Evolutionary conservation across 2,888 invertebrate genomes (phyloP).

Genomic region (Chrysodeixis includens): DNA sequence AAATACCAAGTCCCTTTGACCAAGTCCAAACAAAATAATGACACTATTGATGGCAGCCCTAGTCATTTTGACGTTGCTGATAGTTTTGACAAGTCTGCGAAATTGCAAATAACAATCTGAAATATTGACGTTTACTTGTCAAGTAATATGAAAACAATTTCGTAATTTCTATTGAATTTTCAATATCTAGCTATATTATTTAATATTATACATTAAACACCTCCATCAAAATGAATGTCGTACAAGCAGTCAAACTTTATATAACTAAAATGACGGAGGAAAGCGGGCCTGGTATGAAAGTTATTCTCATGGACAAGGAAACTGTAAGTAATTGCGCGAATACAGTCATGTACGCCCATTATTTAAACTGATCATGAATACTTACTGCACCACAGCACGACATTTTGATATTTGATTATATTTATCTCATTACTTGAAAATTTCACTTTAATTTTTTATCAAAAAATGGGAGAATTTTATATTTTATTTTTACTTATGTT

Average conservation of each 20-base stretch:
- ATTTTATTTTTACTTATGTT: not conserved
- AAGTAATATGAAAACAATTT: slow-evolving; percentile 25
- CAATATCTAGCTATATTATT: not conserved
- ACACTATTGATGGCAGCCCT: not conserved
- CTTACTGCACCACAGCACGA: slow-evolving; percentile 8
- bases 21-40: no score
- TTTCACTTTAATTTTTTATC: not conserved
- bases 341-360: not conserved
- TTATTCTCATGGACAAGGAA: slow-evolving; percentile 98
- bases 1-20: no score
- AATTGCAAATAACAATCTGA: slow-evolving; percentile 2
- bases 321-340: slow-evolving; percentile 90
- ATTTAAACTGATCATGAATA: slow-evolving; percentile 4
- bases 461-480: not conserved
- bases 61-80: not conserved
- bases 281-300: slow-evolving; percentile 99
- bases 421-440: not conserved
- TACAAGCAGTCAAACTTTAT: slow-evolving; percentile 97
- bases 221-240: slow-evolving; percentile 94
- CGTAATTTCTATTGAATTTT: slow-evolving; percentile 5
- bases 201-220: not conserved
- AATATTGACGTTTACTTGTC: slow-evolving; percentile 24
- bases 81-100: not conserved
- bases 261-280: slow-evolving; percentile 99
- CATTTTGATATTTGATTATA: not conserved